These are phyloP conservation scores for Ardeotis arabs DNA, from an alignment of 2,113 vertebrate species.

Conservation along the genomic window DNA sequence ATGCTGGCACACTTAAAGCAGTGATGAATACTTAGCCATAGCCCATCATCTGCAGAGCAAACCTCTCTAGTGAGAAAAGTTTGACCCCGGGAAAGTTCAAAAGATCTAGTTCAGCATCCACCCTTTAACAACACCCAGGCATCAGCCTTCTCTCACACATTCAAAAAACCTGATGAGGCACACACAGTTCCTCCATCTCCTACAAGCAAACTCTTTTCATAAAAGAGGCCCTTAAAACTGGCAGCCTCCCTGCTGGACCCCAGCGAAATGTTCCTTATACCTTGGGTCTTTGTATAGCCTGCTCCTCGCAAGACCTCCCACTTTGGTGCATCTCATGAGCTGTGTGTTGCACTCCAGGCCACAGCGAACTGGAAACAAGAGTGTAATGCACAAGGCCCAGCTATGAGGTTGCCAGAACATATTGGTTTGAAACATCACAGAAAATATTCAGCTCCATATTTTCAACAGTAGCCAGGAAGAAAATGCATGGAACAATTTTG, in stretches of 20 bases:
- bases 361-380: constrained; percentile 65
- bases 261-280: constrained; percentile 42
- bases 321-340: constrained; percentile 70
- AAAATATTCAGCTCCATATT: constrained; percentile 69
- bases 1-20: not conserved
- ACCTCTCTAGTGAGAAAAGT: not conserved
- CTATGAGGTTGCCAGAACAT: constrained; percentile 64
- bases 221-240: constrained; percentile 46
- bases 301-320: constrained; percentile 60
- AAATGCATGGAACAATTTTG: constrained; percentile 70
- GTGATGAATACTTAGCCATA: not conserved
- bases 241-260: constrained; percentile 63
- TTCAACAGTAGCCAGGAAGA: constrained; percentile 69
- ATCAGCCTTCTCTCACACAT: not conserved
- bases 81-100: not conserved
- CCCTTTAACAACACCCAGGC: not conserved
- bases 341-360: constrained; percentile 64
- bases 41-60: not conserved
- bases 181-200: constrained; percentile 1
- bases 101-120: not conserved
- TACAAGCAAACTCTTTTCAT: not conserved
- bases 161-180: not conserved
- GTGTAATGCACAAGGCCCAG: constrained; percentile 60
- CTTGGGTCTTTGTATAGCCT: constrained; percentile 39
- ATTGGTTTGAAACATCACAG: constrained; percentile 72